These are phyloP conservation scores for Anaspis maculata DNA, from an alignment of 2,888 invertebrate genomes.

Conservation along the genomic window DNA sequence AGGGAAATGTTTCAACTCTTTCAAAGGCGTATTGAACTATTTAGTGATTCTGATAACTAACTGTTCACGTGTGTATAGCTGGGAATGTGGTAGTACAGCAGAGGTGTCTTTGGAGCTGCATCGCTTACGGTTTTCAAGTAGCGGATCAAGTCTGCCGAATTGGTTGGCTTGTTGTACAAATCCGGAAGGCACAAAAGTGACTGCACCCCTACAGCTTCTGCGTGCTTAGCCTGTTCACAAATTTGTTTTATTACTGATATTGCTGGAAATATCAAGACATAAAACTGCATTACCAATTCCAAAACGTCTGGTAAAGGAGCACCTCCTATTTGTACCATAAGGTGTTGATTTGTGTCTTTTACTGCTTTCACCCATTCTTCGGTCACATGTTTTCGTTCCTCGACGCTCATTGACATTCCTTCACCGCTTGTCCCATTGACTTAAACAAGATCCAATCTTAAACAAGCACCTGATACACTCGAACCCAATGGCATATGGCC, in stretches of 20 bases:
- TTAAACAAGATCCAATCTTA: too few relatives aligned
- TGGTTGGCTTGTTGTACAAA: conserved; percentile 63
- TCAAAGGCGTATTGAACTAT: too few relatives aligned
- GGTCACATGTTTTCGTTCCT: conserved; percentile 58
- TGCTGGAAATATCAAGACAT: conserved; percentile 4
- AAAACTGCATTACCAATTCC: conserved; percentile 54
- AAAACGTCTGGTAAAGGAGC: conserved; percentile 58
- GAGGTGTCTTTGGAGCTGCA: conserved; percentile 66
- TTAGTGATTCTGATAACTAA: too few relatives aligned
- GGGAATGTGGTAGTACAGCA: conserved; percentile 80
- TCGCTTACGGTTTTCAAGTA: conserved; percentile 59
- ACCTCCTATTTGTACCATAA: conserved; percentile 69
- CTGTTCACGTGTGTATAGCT: conserved; percentile 61
- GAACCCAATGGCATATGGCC: too few relatives aligned
- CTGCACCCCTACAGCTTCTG: conserved; percentile 54
- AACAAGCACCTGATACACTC: not conserved
- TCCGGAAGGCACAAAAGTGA: conserved; percentile 69
- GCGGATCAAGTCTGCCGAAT: conserved; percentile 51
- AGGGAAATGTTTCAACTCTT: too few relatives aligned
- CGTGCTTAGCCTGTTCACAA: conserved; percentile 65
- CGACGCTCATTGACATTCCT: conserved; percentile 56
- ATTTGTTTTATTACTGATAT: too few relatives aligned
- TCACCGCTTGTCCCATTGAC: conserved; percentile 79
- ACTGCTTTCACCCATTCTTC: conserved; percentile 57
- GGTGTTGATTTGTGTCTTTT: conserved; percentile 46